These are phyloP conservation scores for Cerastoderma edule DNA, from an alignment of 2,888 invertebrate species.

Conservation along the genomic window DNA sequence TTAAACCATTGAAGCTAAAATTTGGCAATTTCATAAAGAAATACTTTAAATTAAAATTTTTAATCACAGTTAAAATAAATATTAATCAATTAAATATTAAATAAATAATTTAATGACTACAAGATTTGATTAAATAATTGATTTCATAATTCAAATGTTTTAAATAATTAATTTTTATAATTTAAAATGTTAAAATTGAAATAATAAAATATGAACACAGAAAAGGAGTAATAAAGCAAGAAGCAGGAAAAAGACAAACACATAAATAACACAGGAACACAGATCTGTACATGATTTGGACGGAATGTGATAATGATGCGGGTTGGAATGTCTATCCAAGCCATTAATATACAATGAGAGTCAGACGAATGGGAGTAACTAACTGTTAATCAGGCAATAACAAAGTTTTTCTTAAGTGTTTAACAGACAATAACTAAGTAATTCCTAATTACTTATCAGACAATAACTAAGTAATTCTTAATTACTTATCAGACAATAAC, in stretches of 20 bases:
- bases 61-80: conserved; percentile 18
- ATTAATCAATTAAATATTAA: conserved; percentile 15
- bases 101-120: background rate
- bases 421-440: no score
- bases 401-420: no score
- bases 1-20: background rate
- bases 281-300: conserved; percentile 40
- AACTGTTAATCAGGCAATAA: no score
- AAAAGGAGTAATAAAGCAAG: conserved; percentile 23
- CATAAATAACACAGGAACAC: conserved; percentile 8
- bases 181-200: background rate
- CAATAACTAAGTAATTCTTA: no score
- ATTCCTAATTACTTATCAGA: no score
- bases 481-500: no score
- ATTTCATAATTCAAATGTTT: background rate
- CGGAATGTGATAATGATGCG: conserved; percentile 39
- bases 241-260: no score
- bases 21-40: conserved; percentile 8
- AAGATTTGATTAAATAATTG: conserved; percentile 13
- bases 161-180: conserved; percentile 1
- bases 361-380: no score
- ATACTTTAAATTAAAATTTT: background rate
- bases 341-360: no score
- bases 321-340: conserved; percentile 1
- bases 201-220: conserved; percentile 3